Base-by-base conservation (phyloP, 2,113 vertebrate genomes). In the Tamias sibiricus region DNA sequence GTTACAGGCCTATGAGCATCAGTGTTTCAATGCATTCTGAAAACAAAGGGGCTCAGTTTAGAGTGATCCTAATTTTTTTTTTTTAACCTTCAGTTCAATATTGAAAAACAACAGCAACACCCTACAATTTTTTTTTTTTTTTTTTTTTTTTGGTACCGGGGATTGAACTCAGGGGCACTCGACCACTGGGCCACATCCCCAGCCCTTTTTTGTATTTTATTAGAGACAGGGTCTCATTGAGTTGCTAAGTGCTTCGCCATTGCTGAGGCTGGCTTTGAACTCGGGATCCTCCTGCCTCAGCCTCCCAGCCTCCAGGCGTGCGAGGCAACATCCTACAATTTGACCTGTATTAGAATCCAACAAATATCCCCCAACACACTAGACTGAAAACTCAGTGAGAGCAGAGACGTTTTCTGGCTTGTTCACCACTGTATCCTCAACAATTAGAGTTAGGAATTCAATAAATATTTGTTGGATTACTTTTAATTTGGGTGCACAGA, bases 341-440 rank as follows among this genome's bases (percentile, higher is more conserved):
- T 62, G 66, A 76, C 62, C 69, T 81, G 49, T 32, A 91, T 52
- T 54, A 49, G 35, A 95, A 89, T 68, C 95, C 32, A 84, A 44
- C 37, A 96, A 92, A 75, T 62, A 91, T 7, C 2, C 6, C 30
- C 20, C 22, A 6, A 24, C 54, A 57, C 5, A 32, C 20, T 24
- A 69, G 35, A 75, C 54, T 88, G 42, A 94, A 80, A 96, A 90
- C 52, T 77, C 49, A 90, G 19, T 49, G 28, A 92, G 14, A 8
- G 30, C 11, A 89, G 22, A 91, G 47, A 30, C 28, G 6, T 84
- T 81, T 81, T 89, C 22, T 80, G 83, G 26, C n/a, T 92, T 68
- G 37, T 92, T 87, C 81, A 80, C 16, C 44, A 71, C n/a, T 77
- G 20, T 42, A 77, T 62, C 24, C 20, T 95, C 69, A 84, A 87